These are phyloP conservation scores for Papilio glaucus DNA, from an alignment of 1,140 invertebrate species.

Conservation along the genomic window DNA sequence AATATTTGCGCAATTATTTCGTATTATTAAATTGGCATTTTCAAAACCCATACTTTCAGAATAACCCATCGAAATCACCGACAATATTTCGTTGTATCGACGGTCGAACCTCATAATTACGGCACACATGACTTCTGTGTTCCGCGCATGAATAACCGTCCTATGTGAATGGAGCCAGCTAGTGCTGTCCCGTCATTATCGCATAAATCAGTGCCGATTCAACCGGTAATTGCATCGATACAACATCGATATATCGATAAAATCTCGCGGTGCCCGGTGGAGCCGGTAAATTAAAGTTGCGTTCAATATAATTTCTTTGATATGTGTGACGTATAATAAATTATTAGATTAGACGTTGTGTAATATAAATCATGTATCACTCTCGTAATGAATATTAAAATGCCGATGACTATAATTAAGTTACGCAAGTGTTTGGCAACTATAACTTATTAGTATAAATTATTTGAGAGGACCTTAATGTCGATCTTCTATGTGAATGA, in stretches of 20 bases:
- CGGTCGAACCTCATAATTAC: constrained; percentile 52
- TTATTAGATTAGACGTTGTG: constrained; percentile 57
- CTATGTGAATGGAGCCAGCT: constrained; percentile 53
- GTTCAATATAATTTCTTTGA: constrained; percentile 64
- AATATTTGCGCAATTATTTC: not conserved
- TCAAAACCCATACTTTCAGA: too few relatives aligned
- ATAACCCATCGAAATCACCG: constrained; percentile 38
- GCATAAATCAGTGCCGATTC: constrained; percentile 72
- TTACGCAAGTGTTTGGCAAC: constrained; percentile 35
- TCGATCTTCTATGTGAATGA: not conserved
- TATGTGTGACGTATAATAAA: constrained; percentile 67
- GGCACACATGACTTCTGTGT: constrained; percentile 66
- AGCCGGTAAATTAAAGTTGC: constrained; percentile 55
- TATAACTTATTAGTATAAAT: constrained; percentile 15
- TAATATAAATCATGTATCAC: constrained; percentile 56
- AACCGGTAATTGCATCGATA: constrained; percentile 68
- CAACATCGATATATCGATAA: constrained; percentile 54
- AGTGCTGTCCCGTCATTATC: constrained; percentile 65
- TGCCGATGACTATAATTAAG: constrained; percentile 35
- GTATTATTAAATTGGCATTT: too few relatives aligned
- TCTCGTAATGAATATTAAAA: constrained; percentile 50
- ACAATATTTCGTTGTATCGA: constrained; percentile 43
- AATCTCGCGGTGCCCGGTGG: constrained; percentile 45
- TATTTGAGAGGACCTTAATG: not conserved
- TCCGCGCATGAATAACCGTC: constrained; percentile 55